Percentiles rank a stretch among this genome's conserved stretches.
phyloP scores from a whole-genome alignment of 2,888 invertebrate species.

The Salticus scenicus region DNA sequence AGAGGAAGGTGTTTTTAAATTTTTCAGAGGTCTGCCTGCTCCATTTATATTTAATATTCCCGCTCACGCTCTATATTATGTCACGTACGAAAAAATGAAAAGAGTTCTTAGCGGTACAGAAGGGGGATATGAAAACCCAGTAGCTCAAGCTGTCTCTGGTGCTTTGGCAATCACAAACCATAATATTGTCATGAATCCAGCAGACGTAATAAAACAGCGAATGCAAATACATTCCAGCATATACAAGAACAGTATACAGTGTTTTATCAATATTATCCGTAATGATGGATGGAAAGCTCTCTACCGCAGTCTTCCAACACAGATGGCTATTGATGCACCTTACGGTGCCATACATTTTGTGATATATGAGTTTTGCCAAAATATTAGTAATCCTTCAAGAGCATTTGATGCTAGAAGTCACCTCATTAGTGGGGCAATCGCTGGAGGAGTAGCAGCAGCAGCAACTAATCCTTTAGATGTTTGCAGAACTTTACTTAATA shows the following conservation, averaged over 20 bases:
- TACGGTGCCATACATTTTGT: slow-evolving; percentile 47
- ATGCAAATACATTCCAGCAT: slow-evolving; percentile 46
- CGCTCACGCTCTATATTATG: slow-evolving; percentile 45
- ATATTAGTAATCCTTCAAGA: slow-evolving; percentile 29
- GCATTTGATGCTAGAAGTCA: slow-evolving; percentile 40
- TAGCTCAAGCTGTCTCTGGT: slow-evolving; percentile 28
- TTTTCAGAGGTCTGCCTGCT: slow-evolving; percentile 37
- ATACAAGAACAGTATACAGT: slow-evolving; percentile 32
- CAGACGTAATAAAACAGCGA: slow-evolving; percentile 44
- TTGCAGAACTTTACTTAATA: slow-evolving; percentile 43
- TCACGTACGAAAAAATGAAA: slow-evolving; percentile 40
- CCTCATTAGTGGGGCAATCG: slow-evolving; percentile 32
- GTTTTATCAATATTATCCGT: slow-evolving; percentile 13
- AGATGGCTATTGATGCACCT: slow-evolving; percentile 47
- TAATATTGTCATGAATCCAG: slow-evolving; percentile 50
- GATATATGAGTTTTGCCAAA: slow-evolving; percentile 40
- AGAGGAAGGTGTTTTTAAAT: slow-evolving; percentile 29
- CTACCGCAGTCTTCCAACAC: slow-evolving; percentile 43
- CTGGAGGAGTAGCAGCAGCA: slow-evolving; percentile 43
- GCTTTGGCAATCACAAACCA: slow-evolving; percentile 40
- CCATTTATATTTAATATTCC: slow-evolving; percentile 31
- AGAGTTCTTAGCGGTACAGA: slow-evolving; percentile 34
- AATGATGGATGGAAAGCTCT: slow-evolving; percentile 27
- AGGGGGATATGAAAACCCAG: slow-evolving; percentile 30
- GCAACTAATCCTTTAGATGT: slow-evolving; percentile 45